A percentile compares a stretch with the other conserved stretches of the same genome.
Conservation (phyloP, 2,113 vertebrate species). For the Paratilapia polleni region DNA sequence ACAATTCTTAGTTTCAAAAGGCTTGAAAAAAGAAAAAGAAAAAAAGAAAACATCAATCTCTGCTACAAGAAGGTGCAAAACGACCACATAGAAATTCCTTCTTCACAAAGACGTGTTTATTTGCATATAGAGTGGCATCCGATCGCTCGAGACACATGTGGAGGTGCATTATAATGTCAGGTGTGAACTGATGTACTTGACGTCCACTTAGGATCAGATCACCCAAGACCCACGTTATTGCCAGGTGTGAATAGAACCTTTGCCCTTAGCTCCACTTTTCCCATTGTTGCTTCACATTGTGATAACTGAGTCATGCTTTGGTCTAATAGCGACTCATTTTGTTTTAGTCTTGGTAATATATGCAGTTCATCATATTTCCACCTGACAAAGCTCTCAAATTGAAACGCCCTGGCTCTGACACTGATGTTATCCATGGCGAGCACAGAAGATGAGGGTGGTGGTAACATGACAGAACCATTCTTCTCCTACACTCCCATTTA, state of each 20-base stretch:
- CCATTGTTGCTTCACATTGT: neutral
- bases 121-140: neutral
- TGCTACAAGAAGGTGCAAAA: neutral
- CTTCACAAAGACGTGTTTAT: neutral
- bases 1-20: neutral
- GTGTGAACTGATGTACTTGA: neutral
- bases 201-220: neutral
- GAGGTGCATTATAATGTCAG: neutral
- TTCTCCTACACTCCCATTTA: slow-evolving; percentile 17
- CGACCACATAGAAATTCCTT: neutral
- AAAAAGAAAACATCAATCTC: neutral
- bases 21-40: neutral
- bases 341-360: neutral
- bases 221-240: neutral
- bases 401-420: neutral
- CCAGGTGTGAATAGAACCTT: neutral
- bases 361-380: slow-evolving; percentile 25
- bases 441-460: neutral
- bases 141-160: neutral
- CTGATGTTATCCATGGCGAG: slow-evolving; percentile 20
- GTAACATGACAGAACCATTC: slow-evolving; percentile 39
- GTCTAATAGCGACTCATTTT: neutral
- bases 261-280: neutral
- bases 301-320: neutral
- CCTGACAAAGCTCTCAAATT: slow-evolving; percentile 9